Evolutionary conservation across 2,797 vertebrate species (phyloP).

Genomic region (Champsocephalus gunnari): DNA sequence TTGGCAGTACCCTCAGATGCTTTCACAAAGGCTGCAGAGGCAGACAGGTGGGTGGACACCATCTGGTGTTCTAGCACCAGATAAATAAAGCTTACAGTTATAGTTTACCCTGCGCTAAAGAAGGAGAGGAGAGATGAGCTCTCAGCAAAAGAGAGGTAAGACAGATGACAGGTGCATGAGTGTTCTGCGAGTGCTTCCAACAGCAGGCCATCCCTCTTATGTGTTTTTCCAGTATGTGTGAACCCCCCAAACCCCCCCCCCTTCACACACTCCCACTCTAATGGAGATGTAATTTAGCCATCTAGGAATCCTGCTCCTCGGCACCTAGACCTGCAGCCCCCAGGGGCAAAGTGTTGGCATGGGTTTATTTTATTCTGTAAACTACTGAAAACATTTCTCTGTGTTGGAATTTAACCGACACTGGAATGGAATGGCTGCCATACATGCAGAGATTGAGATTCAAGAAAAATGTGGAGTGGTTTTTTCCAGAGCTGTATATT

Average conservation of each 20-base stretch:
- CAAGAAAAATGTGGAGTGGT: too few relatives aligned
- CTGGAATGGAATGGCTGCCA: too few relatives aligned
- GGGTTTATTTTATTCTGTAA: not conserved
- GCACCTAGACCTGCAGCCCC: too few relatives aligned
- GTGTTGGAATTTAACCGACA: too few relatives aligned
- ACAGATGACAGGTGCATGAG: conserved; percentile 24
- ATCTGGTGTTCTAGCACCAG: conserved; percentile 22
- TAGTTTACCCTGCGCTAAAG: conserved; percentile 22
- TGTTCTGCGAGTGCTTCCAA: conserved; percentile 50
- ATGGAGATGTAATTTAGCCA: conserved; percentile 62
- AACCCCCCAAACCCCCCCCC: conserved; percentile 21
- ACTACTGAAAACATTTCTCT: too few relatives aligned
- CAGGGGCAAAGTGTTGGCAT: conserved; percentile 47
- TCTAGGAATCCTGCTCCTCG: conserved; percentile 33
- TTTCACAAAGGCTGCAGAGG: conserved; percentile 31
- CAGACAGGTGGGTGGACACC: conserved; percentile 41
- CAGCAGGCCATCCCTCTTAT: conserved; percentile 28
- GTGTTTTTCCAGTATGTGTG: conserved; percentile 39
- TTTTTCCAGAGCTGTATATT: not conserved
- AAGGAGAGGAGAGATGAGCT: not conserved
- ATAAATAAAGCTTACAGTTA: conserved; percentile 10
- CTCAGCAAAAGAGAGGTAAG: not conserved
- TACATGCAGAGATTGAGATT: too few relatives aligned
- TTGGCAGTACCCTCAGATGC: conserved; percentile 22
- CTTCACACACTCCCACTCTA: conserved; percentile 30